Evolutionary conservation across 2,888 invertebrate genomes (phyloP), one percentile per base, ranked within the genome.

Genomic region (Zaprionus bogoriensis): DNA sequence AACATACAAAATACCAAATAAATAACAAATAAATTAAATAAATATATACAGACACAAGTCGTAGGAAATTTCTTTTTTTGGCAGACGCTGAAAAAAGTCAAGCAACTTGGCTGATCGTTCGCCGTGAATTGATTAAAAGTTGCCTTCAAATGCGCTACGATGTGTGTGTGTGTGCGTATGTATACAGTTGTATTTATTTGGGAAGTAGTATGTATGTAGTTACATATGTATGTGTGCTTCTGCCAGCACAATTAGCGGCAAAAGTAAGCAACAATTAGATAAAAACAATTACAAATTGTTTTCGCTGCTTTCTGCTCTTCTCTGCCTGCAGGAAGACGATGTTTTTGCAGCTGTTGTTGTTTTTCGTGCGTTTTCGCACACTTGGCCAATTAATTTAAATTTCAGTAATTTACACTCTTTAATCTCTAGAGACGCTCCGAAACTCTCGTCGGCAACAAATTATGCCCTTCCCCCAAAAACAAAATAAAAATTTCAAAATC

Each of bases 11-110:
- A 59, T 48, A 58, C 67, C 76, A 86, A 86, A 82, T 76, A 80
- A 80, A 80, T 79, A 86, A 68, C 76, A 80, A 86, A 81, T 80
- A 86, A 80, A 80, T 82, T 79, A 80, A 83, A 83, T 78, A 84
- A 76, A 76, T 74, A 83, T 54, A 53, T 0, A 39, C 19, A 17
- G 10, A 17, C 19, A 32, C 10, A 41, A 52, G 38, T 38, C 47
- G 44, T 44, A 54, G 42, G 10, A 59, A 50, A 73, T 60, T 63
- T 71, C 58, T 54, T 78, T 63, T n/a, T 80, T 78, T 81, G 79
- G 69, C 85, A 74, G 62, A 48, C 47, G 59, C 54, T 57, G 50
- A 64, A 62, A n/a, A 73, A 84, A 81, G 72, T 79, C 75, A 62
- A 55, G 55, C 46, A 20, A 68, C 48, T 64, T 67, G 58, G 67